Base-by-base conservation (phyloP, 2,113 vertebrate genomes). In the Saccopteryx bilineata region DNA sequence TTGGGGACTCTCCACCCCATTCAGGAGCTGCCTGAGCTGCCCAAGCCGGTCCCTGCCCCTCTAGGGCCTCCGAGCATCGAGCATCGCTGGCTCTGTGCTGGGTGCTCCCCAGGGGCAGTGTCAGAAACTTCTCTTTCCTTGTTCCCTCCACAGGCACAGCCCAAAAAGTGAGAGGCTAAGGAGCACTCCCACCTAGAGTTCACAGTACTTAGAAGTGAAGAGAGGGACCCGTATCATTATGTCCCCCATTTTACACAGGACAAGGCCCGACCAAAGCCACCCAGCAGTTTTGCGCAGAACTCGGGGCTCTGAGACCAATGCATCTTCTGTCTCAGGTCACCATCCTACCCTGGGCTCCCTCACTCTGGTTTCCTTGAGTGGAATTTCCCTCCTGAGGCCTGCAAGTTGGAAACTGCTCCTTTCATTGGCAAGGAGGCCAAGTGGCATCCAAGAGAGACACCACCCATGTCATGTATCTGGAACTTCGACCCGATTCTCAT, bases 331-430 rank as follows among this genome's bases (percentile, higher is more conserved):
- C 46, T 18, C 26, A 46, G 72, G 31, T 46, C 46, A 13, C 50
- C 5, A 14, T 24, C 23, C 78, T 24, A n/a, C 63, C 28, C 39
- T 75, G 39, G 11, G 8, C 39, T 89, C 23, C 14, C 60, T 4
- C 10, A 2, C 26, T 63, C 14, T n/a, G 39, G 71, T 24, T 71
- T 17, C 39, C 24, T 78, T 46, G 14, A 87, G 15, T 2, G 0
- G 19, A 52, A 56, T 46, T 87, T 93, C 33, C 78, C 52, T 72
- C 50, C 60, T 31, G 66, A 66, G 58, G 58, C 54, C 31, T 18
- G 2, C 1, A 69, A 6, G 31, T 18, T 4, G 9, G 21, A 19
- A 56, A 48, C 21, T 1, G 17, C 9, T 13, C 19, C 0, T 0
- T 17, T 13, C 19, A 0, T 0, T 17, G 17, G 48, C 33, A 71